Percentiles rank a stretch among this genome's conserved stretches.
phyloP scores from a whole-genome alignment of 2,888 invertebrate genomes.

The Standfussiana lucernea region DNA sequence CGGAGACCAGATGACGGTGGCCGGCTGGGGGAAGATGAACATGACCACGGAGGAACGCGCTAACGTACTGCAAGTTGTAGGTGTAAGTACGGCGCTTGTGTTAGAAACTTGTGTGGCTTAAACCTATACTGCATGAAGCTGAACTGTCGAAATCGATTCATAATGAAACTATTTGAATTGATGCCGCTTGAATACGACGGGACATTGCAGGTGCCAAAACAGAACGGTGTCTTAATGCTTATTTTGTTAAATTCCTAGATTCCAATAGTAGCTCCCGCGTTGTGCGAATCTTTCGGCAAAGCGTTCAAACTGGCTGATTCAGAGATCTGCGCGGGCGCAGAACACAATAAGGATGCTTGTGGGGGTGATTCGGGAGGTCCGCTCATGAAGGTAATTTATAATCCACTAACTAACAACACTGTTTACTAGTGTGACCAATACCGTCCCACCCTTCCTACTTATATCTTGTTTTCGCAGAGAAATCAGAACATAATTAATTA shows the following conservation, averaged over 20 bases:
- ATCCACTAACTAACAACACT: background rate
- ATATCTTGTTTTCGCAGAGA: background rate
- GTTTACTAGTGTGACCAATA: background rate
- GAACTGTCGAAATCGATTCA: background rate
- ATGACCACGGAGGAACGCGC: slow-evolving; percentile 86
- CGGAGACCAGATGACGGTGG: slow-evolving; percentile 87
- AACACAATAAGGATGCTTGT: slow-evolving; percentile 90
- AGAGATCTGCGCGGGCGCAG: slow-evolving; percentile 91
- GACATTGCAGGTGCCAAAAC: background rate
- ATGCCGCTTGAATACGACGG: no score
- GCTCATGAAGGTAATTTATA: slow-evolving; percentile 82
- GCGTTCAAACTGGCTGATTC: slow-evolving; percentile 76
- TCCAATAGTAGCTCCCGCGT: slow-evolving; percentile 76
- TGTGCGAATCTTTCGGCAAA: slow-evolving; percentile 79
- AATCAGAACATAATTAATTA: slow-evolving; percentile 15
- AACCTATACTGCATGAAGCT: background rate
- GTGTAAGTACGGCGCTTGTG: slow-evolving; percentile 71
- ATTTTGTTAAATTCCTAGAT: slow-evolving; percentile 70
- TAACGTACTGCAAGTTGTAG: slow-evolving; percentile 85
- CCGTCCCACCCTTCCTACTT: background rate
- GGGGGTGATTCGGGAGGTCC: slow-evolving; percentile 92
- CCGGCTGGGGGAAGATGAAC: slow-evolving; percentile 89
- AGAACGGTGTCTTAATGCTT: background rate
- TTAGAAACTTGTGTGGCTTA: background rate
- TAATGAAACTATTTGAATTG: background rate